Percentiles rank a stretch among this genome's conserved stretches.
Conservation (phyloP, 2,888 invertebrate genomes). For the Hybos culiciformis region DNA sequence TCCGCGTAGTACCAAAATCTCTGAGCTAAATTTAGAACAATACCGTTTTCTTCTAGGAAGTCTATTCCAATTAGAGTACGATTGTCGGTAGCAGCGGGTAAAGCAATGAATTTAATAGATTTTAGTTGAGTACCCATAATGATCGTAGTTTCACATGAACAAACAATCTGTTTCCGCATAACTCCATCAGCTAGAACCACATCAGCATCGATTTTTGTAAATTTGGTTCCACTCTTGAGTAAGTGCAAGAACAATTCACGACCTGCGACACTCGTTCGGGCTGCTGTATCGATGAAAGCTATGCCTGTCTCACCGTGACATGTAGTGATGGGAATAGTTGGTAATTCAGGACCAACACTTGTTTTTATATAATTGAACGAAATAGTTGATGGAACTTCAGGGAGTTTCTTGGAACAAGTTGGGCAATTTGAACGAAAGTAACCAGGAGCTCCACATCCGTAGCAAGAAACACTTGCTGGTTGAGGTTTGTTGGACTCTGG, state of each 20-base stretch:
- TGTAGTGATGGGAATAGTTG: conserved; percentile 4
- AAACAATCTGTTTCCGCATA: neutral
- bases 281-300: conserved; percentile 10
- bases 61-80: conserved; percentile 9
- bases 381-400: conserved; percentile 1
- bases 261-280: conserved; percentile 8
- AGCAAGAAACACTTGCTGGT: neutral
- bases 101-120: conserved; percentile 3
- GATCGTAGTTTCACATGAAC: conserved; percentile 1
- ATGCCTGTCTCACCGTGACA: conserved; percentile 7
- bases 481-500: neutral
- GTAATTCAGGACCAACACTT: neutral
- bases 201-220: neutral
- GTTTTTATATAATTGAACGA: conserved; percentile 7
- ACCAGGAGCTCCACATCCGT: neutral
- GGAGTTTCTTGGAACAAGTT: conserved; percentile 2
- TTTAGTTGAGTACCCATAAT: conserved; percentile 7
- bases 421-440: conserved; percentile 1
- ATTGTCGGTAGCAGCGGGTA: conserved; percentile 5
- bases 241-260: conserved; percentile 2
- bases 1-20: conserved; percentile 3
- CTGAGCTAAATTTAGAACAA: conserved; percentile 1
- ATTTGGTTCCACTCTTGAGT: neutral
- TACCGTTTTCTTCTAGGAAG: conserved; percentile 7
- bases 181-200: conserved; percentile 4